A percentile compares a stretch with the other conserved stretches of the same genome.
These are phyloP conservation scores for Holcopasites calliopsidis DNA, from an alignment of 1,140 invertebrate species.

Conservation along the genomic window DNA sequence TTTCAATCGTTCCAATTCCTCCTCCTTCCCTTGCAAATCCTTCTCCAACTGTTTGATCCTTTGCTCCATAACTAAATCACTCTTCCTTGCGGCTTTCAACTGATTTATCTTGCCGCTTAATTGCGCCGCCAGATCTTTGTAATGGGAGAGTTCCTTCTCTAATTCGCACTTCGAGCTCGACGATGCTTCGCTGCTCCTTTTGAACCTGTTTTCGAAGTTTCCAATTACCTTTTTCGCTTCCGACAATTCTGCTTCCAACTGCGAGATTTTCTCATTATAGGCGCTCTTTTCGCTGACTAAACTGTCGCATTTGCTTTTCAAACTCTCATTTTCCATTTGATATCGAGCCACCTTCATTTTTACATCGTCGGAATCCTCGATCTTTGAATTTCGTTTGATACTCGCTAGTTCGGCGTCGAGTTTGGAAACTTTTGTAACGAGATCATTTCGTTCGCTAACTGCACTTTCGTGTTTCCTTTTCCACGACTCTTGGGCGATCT, in stretches of 20 bases:
- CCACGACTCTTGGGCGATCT: constrained; percentile 71
- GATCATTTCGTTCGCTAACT: constrained; percentile 60
- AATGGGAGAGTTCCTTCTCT: constrained; percentile 64
- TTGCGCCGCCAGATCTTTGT: constrained; percentile 65
- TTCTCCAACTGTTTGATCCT: constrained; percentile 69
- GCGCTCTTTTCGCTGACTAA: constrained; percentile 61
- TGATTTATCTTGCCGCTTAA: constrained; percentile 53
- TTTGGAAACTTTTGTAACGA: constrained; percentile 56
- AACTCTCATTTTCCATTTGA: constrained; percentile 61
- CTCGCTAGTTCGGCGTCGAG: constrained; percentile 57
- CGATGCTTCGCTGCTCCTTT: constrained; percentile 44
- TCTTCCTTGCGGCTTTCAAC: constrained; percentile 52
- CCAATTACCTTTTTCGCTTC: constrained; percentile 61
- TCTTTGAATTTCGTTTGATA: constrained; percentile 54
- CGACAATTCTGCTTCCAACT: constrained; percentile 65
- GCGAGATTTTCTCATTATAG: constrained; percentile 65
- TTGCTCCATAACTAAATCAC: constrained; percentile 56
- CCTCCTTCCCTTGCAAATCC: constrained; percentile 65
- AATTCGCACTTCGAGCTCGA: constrained; percentile 53
- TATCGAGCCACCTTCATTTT: constrained; percentile 53
- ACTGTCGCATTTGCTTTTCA: constrained; percentile 65
- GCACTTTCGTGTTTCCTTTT: constrained; percentile 71
- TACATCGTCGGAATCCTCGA: constrained; percentile 53
- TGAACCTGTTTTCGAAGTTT: constrained; percentile 59
- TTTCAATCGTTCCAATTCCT: constrained; percentile 59